Evolutionary conservation across 2,113 vertebrate species (phyloP), one percentile per base, ranked within the genome.

Genomic region (Hydropotes inermis): DNA sequence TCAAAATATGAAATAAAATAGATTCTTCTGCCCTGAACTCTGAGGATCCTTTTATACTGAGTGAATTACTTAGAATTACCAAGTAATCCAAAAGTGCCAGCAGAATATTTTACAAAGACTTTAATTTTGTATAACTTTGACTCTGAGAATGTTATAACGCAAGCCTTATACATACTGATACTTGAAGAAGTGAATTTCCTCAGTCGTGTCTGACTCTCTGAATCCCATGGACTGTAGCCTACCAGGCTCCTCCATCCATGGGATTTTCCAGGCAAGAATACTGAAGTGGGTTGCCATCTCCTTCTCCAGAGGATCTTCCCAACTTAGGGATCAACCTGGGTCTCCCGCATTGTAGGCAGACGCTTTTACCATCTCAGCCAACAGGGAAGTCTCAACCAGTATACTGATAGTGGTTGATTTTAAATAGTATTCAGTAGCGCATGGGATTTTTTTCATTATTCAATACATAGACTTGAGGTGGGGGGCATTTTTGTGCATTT

Each of bases 31-130:
- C 36, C 47, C 25, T 64, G 76, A 74, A 94, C 19, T 95, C 67
- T 83, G 52, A 50, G 47, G 7, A 76, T 28, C 23, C 27, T 81
- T 55, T 82, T 94, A 67, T 93, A 55, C 14, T 57, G 47, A 84
- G 3, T n/a, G 25, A 36, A 87, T 97, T 79, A 91, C 30, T 89
- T 95, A 97, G 83, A 98, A 87, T 95, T 28, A 81, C 30, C 21
- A 76, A 54, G 58, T 82, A 96, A 82, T 89, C 39, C 45, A 82
- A 54, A 94, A 58, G 90, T 87, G 28, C 45, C 91, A 88, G 95
- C 39, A 87, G 60, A 87, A 85, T 85, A 85, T 57, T 98, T 98
- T 70, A 92, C 89, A 45, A 47, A 88, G 30, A 96, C 45, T 25
- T 95, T 97, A 60, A 85, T 64, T 88, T 70, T 95, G 21, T 58